Conservation (phyloP, 2,113 vertebrate species). For the Ceyx melanurus region DNA sequence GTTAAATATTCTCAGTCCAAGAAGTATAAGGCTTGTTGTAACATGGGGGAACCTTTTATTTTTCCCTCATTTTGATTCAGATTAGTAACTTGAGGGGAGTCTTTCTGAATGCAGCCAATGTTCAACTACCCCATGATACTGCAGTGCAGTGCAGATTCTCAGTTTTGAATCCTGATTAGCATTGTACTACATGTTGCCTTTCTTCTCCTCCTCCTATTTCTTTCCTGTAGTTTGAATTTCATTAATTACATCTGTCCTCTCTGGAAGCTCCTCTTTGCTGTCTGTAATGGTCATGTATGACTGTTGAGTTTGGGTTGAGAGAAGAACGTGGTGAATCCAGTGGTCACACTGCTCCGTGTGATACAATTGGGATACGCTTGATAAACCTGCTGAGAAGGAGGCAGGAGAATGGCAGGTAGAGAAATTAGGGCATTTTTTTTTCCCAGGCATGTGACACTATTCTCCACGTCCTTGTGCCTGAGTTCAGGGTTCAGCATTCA, state of each 20-base stretch:
- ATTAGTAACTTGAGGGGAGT: neutral
- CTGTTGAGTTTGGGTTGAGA: neutral
- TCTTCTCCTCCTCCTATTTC: neutral
- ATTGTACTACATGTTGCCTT: neutral
- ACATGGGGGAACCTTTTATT: neutral
- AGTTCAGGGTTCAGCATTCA: neutral
- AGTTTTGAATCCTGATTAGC: neutral
- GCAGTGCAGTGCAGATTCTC: neutral
- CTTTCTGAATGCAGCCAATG: neutral
- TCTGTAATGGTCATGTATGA: neutral
- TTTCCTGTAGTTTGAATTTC: neutral
- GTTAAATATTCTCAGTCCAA: neutral
- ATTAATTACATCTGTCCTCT: neutral
- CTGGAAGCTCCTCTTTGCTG: neutral
- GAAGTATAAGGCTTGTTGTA: neutral
- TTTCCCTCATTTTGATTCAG: neutral
- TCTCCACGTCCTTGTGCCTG: neutral
- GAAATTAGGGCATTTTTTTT: neutral
- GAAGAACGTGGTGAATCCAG: constrained; percentile 15
- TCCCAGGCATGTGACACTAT: neutral
- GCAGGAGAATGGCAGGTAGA: neutral
- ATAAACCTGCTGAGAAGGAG: neutral
- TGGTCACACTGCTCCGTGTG: neutral
- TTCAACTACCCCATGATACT: neutral
- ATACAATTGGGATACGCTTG: neutral